Conservation (phyloP, 2,113 vertebrate genomes). For the Aegithalos caudatus region DNA sequence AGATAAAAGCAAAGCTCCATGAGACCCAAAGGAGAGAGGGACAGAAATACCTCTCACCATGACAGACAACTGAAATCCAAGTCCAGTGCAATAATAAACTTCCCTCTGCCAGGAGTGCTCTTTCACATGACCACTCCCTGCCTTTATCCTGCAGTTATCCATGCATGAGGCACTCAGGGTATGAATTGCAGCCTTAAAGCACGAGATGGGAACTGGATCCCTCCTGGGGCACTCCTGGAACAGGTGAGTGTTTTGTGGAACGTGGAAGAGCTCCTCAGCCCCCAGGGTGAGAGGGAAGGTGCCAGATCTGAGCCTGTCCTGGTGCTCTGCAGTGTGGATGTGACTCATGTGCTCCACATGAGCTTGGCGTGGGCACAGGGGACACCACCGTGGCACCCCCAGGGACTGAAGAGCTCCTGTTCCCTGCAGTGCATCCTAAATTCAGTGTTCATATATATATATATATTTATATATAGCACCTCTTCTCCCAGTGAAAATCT, state of each 20-base stretch:
- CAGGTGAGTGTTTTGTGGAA: neutral
- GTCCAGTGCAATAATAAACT: neutral
- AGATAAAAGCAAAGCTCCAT: conserved; percentile 59
- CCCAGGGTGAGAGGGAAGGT: neutral
- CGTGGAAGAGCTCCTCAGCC: neutral
- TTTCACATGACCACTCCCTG: neutral
- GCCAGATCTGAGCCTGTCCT: neutral
- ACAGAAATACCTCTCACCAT: conserved; percentile 8
- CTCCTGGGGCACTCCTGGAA: neutral
- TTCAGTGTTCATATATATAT: neutral
- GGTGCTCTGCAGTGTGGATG: neutral
- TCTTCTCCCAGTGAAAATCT: neutral
- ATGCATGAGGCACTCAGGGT: neutral
- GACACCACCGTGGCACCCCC: neutral
- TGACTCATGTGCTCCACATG: neutral
- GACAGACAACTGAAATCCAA: neutral
- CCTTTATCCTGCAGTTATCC: neutral
- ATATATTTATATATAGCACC: neutral
- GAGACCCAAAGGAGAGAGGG: conserved; percentile 20
- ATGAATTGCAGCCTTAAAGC: neutral
- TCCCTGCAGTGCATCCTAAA: neutral
- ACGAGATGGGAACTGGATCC: neutral
- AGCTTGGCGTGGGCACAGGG: neutral
- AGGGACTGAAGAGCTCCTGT: neutral
- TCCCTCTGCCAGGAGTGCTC: neutral